A percentile compares a stretch with the other conserved stretches of the same genome.
Conservation (phyloP, 2,888 invertebrate genomes). For the Acanthosepion esculentum region DNA sequence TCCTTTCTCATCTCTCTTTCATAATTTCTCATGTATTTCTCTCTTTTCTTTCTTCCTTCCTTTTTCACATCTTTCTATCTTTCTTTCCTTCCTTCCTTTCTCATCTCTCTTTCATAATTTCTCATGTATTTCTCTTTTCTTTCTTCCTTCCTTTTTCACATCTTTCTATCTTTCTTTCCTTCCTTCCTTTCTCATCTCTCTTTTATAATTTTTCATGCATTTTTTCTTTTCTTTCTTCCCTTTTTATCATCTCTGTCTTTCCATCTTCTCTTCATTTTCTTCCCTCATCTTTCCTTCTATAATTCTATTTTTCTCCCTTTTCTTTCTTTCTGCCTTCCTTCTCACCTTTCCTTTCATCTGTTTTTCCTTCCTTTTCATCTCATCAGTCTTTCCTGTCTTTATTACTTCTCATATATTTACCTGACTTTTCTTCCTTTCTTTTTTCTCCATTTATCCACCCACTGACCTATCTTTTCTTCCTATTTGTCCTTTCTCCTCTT, state of each 20-base stretch:
- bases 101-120: background rate
- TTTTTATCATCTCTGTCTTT: background rate
- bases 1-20: too few species aligned
- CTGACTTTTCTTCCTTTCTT: background rate
- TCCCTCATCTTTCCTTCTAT: too few species aligned
- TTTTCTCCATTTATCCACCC: background rate
- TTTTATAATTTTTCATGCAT: background rate
- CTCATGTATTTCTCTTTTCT: background rate
- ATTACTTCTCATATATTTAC: background rate
- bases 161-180: background rate
- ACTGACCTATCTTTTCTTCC: background rate
- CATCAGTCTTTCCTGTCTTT: background rate
- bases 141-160: too few species aligned
- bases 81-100: background rate
- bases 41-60: too few species aligned
- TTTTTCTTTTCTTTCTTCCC: too few species aligned
- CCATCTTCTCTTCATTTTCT: background rate
- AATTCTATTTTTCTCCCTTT: background rate
- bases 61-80: too few species aligned
- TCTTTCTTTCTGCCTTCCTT: background rate
- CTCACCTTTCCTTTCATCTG: background rate
- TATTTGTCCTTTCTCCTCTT: background rate
- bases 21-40: too few species aligned
- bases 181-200: background rate
- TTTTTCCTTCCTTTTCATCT: background rate